Base-by-base conservation (phyloP, 2,888 invertebrate genomes). In the Cremastinae sp. region DNA sequence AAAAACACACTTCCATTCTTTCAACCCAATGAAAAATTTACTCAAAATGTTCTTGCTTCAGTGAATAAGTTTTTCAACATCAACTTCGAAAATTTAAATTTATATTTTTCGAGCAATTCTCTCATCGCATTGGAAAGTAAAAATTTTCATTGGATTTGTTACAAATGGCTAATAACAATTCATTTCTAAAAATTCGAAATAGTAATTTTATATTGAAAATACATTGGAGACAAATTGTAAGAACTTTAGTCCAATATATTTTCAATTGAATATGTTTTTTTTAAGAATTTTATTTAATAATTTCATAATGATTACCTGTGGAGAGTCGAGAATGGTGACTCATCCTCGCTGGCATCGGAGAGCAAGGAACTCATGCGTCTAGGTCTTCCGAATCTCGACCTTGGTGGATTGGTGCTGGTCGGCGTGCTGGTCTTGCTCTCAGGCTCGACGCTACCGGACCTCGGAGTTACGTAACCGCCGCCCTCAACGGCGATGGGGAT, bases 401-500 rank as follows among this genome's bases (percentile, higher is more conserved):
- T 82, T 84, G 90, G 81, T 84, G 90, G 81, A 79, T 89, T 90
- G 59, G 91, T 90, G 86, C 91, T 92, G 51, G 92, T 92, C 47
- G 91, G 91, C 18, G 92, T 91, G 53, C 91, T 91, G 78, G 91
- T 92, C 39, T 93, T 91, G 43, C 90, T 90, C 74, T 95, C 95
- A 2, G 95, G 95, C 87, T 96, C 96, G 74, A 95, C 91, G 88
- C 95, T 95, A 80, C 95, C 94, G 75, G 93, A 93, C 74, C 94
- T 91, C 20, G 95, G 95, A 20, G 95, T 95, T 4, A 95, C 95
- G 88, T 94, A 96, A 76, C 96, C 96, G 77, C 96, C 96, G 82
- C 96, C 97, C 90, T 97, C 97, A 68, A 97, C 95, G 14, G 96
- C 96, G 85, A 97, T 97, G n/a, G 97, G 97, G 90, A 97, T 97